A percentile compares a stretch with the other conserved stretches of the same genome.
Evolutionary conservation across 2,113 vertebrate genomes (phyloP).

Genomic region (Cettia cetti): DNA sequence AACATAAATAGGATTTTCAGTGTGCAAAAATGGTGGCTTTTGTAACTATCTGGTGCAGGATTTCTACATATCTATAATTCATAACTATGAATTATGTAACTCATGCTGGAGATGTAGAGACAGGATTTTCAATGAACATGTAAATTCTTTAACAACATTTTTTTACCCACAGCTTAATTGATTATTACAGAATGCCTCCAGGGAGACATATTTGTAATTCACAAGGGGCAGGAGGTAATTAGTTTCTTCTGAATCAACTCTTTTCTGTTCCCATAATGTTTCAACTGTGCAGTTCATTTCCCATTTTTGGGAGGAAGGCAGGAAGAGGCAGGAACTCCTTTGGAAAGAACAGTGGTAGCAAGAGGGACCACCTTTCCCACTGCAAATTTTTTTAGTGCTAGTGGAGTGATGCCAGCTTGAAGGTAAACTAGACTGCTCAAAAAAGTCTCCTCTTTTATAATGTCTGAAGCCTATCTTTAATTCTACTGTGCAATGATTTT

Average conservation of each 20-base stretch:
- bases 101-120: not conserved
- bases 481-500: not conserved
- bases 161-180: not conserved
- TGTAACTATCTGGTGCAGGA: not conserved
- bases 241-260: not conserved
- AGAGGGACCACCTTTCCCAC: not conserved
- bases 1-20: not conserved
- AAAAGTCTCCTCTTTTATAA: not conserved
- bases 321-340: not conserved
- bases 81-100: not conserved
- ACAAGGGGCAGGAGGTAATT: not conserved
- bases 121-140: not conserved
- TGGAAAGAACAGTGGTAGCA: not conserved
- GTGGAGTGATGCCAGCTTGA: not conserved
- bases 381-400: not conserved
- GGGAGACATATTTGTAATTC: not conserved
- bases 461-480: not conserved
- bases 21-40: not conserved
- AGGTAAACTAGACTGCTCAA: not conserved
- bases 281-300: not conserved
- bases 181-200: not conserved
- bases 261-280: not conserved
- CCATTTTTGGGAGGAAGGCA: not conserved
- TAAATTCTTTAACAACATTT: not conserved
- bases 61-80: not conserved